These are phyloP conservation scores for Zygothrica quintamaculata DNA, from an alignment of 2,888 invertebrate genomes.

Conservation along the genomic window DNA sequence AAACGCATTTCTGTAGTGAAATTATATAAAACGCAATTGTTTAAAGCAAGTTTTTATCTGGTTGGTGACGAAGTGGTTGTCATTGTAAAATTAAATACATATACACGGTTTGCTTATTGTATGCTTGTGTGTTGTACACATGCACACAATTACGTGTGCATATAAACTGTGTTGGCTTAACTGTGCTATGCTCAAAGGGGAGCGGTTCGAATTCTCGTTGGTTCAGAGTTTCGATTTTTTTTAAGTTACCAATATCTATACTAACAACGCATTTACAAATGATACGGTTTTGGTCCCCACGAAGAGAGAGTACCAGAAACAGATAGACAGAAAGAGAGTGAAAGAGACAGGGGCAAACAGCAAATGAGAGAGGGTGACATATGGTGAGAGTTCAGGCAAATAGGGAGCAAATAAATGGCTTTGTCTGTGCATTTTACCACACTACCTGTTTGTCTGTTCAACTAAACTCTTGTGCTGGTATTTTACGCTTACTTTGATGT, in stretches of 20 bases:
- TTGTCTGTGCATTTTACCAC: conserved; percentile 66
- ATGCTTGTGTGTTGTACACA: conserved; percentile 36
- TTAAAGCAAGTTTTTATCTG: conserved; percentile 71
- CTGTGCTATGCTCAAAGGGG: conserved; percentile 46
- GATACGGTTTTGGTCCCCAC: conserved; percentile 46
- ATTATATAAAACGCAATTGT: conserved; percentile 72
- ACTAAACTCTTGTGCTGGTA: conserved; percentile 65
- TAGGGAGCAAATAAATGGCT: conserved; percentile 51
- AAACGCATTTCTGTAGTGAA: conserved; percentile 51
- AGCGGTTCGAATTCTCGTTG: conserved; percentile 56
- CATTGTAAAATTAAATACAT: conserved; percentile 66
- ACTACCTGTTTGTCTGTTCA: conserved; percentile 72
- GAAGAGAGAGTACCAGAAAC: conserved; percentile 14
- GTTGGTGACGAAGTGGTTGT: conserved; percentile 77
- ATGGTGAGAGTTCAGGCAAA: conserved; percentile 51
- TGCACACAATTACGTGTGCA: conserved; percentile 40
- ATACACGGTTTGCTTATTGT: conserved; percentile 36
- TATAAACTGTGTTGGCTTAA: conserved; percentile 69
- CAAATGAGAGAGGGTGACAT: conserved; percentile 27
- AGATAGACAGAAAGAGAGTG: conserved; percentile 21
- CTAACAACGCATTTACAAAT: conserved; percentile 65
- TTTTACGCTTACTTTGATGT: conserved; percentile 59
- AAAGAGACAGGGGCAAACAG: conserved; percentile 29
- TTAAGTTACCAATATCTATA: conserved; percentile 61
- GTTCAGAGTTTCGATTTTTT: conserved; percentile 73